Conservation (phyloP, 2,888 invertebrate species). For the Heliothis peltigera region DNA sequence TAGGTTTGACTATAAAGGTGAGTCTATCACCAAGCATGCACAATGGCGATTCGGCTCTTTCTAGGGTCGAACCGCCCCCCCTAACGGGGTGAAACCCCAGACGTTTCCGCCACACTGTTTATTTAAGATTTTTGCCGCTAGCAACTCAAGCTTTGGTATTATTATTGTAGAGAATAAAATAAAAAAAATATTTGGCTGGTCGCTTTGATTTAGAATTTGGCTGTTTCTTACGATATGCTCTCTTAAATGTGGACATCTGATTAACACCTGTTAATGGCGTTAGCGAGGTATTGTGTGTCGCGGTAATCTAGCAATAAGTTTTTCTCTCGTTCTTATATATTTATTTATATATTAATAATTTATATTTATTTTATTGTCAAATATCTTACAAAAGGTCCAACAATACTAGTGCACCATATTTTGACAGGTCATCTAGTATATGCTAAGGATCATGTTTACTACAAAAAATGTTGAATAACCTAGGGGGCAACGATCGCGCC, state of each 20-base stretch:
- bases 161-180: constrained; percentile 73
- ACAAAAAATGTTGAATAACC: too few species aligned
- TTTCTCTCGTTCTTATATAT: constrained; percentile 72
- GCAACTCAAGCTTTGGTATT: constrained; percentile 82
- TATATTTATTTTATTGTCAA: constrained; percentile 30
- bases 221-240: constrained; percentile 81
- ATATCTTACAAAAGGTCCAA: too few species aligned
- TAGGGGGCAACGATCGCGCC: too few species aligned
- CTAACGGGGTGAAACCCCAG: constrained; percentile 67
- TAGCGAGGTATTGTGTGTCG: constrained; percentile 51
- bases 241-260: constrained; percentile 71
- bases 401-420: too few species aligned
- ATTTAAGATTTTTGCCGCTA: constrained; percentile 80
- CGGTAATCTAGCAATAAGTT: constrained; percentile 64
- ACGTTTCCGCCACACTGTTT: constrained; percentile 73
- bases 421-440: too few species aligned
- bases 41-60: constrained; percentile 60
- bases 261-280: constrained; percentile 58
- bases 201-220: constrained; percentile 84
- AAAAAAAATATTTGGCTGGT: constrained; percentile 85
- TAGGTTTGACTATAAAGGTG: not conserved
- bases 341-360: constrained; percentile 33
- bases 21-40: not conserved
- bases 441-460: too few species aligned
- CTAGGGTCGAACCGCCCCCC: constrained; percentile 31